Base-by-base conservation (phyloP, 2,113 vertebrate species). In the Proterorhinus semilunaris region DNA sequence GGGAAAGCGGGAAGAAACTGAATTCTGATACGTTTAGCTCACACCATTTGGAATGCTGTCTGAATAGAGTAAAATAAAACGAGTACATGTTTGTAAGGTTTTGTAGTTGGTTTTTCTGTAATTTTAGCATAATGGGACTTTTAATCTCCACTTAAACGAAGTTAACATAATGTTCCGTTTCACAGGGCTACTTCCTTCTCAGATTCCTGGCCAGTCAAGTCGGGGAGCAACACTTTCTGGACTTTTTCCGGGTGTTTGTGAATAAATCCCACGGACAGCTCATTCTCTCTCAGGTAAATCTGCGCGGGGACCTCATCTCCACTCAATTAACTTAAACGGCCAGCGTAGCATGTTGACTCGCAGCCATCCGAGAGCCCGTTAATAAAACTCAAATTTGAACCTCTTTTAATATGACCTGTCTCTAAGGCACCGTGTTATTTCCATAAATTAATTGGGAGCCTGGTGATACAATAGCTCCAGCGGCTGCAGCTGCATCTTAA, bases 131-230 rank as follows among this genome's bases (percentile, higher is more conserved):
- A 50, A 10, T 49, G 48, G 4, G 48, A 12, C 9, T 49, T 49
- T 49, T 12, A 49, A 49, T 3, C 4, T 53, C 6, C 15, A 17
- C n/a, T 9, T 9, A 16, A 54, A n/a, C n/a, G n/a, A n/a, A 54
- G 10, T 54, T 16, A 17, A 9, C n/a, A 62, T 42, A n/a, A 49
- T 65, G 10, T 66, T 73, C 16, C 75, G 16, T 79, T 16, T 21
- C 76, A 6, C 79, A 99, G 98, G 98, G 98, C 64, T 98, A 97
- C 87, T 99, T 98, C 80, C 94, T 98, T 53, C 91, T 99, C 77
- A 92, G 83, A 47, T 96, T 89, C 83, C 88, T 98, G 80, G 91
- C 94, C 71, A 90, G 76, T 81, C 87, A 88, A 83, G 84, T 95
- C 68, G 95, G 96, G 80, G 91, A 95, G 51, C 87, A 90, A 47